A percentile compares a stretch with the other conserved stretches of the same genome.
Conservation (phyloP, 2,888 invertebrate species). For the Drosophila acutilabella region DNA sequence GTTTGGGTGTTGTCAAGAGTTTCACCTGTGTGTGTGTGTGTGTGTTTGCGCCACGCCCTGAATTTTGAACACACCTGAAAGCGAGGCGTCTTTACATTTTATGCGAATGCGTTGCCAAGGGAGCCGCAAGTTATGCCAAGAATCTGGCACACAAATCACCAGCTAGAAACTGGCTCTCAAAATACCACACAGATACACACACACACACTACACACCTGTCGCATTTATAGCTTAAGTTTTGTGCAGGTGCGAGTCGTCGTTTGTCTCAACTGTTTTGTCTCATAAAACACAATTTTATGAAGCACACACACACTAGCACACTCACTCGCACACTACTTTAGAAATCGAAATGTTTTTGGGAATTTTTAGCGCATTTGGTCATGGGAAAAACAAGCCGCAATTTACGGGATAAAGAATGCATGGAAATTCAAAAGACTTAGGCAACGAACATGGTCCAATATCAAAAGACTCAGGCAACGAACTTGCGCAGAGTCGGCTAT, state of each 20-base stretch:
- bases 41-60: slow-evolving; percentile 7
- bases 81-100: slow-evolving; percentile 9
- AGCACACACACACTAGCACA: slow-evolving; percentile 30
- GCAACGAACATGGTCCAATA: slow-evolving; percentile 29
- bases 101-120: slow-evolving; percentile 34
- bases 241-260: slow-evolving; percentile 49
- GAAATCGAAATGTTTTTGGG: slow-evolving; percentile 51
- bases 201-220: slow-evolving; percentile 29
- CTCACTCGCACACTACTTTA: slow-evolving; percentile 10
- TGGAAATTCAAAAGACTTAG: slow-evolving; percentile 41
- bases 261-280: slow-evolving; percentile 33
- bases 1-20: slow-evolving; percentile 43
- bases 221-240: slow-evolving; percentile 54
- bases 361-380: slow-evolving; percentile 50
- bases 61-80: slow-evolving; percentile 10
- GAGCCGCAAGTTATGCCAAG: slow-evolving; percentile 63
- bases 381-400: slow-evolving; percentile 46
- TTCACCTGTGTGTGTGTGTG: slow-evolving; percentile 40
- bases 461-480: slow-evolving; percentile 28
- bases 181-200: slow-evolving; percentile 13
- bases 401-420: slow-evolving; percentile 27
- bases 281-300: slow-evolving; percentile 51
- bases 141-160: slow-evolving; percentile 60
- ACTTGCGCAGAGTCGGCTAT: slow-evolving; percentile 11
- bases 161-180: slow-evolving; percentile 45